Evolutionary conservation across 2,797 vertebrate genomes (phyloP), one percentile per base, ranked within the genome.

Genomic region (Epinephelus malabaricus): DNA sequence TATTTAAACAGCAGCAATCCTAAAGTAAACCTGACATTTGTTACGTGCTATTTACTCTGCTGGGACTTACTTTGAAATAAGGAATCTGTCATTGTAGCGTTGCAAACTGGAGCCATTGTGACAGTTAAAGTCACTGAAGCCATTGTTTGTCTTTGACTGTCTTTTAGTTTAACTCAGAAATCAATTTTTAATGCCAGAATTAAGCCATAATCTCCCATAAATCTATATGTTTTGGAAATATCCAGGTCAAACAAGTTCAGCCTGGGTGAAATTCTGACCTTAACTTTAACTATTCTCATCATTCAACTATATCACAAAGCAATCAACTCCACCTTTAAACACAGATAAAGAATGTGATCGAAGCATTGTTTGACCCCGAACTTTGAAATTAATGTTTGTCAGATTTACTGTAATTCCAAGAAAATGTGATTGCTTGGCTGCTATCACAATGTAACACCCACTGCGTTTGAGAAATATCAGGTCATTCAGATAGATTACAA

Each of bases 1-100:
- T 87, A 85, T 89, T 88, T 78, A 90, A 89, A 90, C 85, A 88
- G 86, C 10, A 83, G 66, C 72, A 63, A 86, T 87, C 74, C 82
- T 40, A 81, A 87, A 85, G 79, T 82, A 84, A 92, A 91, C 80
- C 8, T 87, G 81, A 79, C 86, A 89, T 88, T 89, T 81, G 27
- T 55, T 83, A 30, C 17, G 2, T 65, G 40, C 8, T 89, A 78
- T 91, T 91, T 81, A 85, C 79, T 89, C 79, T 89, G 75, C 88
- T 74, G 88, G 63, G 58, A 82, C 51, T 65, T n/a, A 25, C 73
- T 79, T 84, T 80, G 23, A 83, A 87, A 75, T 73, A 38, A 78
- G 23, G 49, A 76, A 62, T 82, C 76, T 43, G 47, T 83, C 64
- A 47, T 61, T 76, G 1, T 30, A 46, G 40, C 66, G 79, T 55